Base-by-base conservation (phyloP, 2,113 vertebrate genomes). In the Zootoca vivipara region DNA sequence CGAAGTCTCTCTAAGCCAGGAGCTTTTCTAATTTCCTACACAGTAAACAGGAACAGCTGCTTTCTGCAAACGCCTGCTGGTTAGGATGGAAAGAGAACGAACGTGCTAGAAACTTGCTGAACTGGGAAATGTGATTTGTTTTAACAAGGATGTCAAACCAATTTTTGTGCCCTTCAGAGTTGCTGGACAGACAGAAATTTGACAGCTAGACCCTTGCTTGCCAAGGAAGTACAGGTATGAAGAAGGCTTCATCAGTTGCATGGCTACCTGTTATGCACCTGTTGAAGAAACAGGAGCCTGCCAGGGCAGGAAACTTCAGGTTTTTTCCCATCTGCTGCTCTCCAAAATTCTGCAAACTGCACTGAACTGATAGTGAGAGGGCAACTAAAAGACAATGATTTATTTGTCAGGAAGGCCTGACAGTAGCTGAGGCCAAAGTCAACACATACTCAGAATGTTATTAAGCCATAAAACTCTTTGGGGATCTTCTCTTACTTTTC, bases 381-480 rank as follows among this genome's bases (percentile, higher is more conserved):
- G 22, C 89, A 91, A 85, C 88, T 92, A 77, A 90, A 89, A 42
- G 87, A 24, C 7, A 83, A 87, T 75, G 20, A 3, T 12, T 78
- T 78, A 77, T 88, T 95, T 90, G 77, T 89, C 89, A 91, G 73
- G 64, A 64, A 62, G 26, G 40, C 84, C 75, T 83, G 89, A 81
- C 78, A 78, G 58, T 24, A 92, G 3, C 18, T 56, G 82, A 90
- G 35, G 70, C 91, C 89, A 91, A 94, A 92, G 8, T 92, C 91
- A 95, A 87, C 86, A 92, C 18, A 75, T 69, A 62, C 33, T 88
- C 18, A 78, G 62, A 24, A n/a, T 77, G 80, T 28, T 7, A 64
- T 87, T 94, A 91, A 92, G 86, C 89, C 87, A 92, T 85, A 89
- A 89, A 88, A 62, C 4, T 15, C 67, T 46, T 85, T 78, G 70